phyloP scores from a whole-genome alignment of 2,113 vertebrate genomes.

The Neotragus moschatus region DNA sequence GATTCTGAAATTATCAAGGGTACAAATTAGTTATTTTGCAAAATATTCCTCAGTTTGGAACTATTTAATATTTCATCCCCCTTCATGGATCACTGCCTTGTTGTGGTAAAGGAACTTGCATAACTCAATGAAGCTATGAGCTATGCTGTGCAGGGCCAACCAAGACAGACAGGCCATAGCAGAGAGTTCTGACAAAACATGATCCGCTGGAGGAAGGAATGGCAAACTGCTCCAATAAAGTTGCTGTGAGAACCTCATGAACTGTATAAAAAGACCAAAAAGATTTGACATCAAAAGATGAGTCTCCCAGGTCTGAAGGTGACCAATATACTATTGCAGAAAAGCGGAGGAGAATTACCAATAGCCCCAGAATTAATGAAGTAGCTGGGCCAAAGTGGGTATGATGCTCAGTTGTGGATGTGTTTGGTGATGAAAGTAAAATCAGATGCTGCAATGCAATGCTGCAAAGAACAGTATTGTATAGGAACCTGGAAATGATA shows the following conservation, averaged over 20 bases:
- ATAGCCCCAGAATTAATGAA: not conserved
- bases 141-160: not conserved
- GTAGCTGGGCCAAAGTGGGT: not conserved
- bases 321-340: not conserved
- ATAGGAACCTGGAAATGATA: not conserved
- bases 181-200: not conserved
- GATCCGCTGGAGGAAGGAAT: not conserved
- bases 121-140: not conserved
- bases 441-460: accelerated
- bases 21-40: not conserved
- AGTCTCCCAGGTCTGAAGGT: not conserved
- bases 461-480: not conserved
- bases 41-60: not conserved
- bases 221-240: not conserved
- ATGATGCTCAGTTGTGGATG: not conserved
- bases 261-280: not conserved
- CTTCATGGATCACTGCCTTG: not conserved
- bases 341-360: accelerated
- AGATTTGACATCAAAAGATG: not conserved
- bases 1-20: not conserved
- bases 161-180: not conserved
- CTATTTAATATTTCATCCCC: not conserved
- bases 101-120: not conserved
- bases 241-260: not conserved
- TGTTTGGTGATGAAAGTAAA: not conserved